Percentiles rank a stretch among this genome's conserved stretches.
phyloP scores from a whole-genome alignment of 1,140 invertebrate species.

The Macrobrachium rosenbergii region DNA sequence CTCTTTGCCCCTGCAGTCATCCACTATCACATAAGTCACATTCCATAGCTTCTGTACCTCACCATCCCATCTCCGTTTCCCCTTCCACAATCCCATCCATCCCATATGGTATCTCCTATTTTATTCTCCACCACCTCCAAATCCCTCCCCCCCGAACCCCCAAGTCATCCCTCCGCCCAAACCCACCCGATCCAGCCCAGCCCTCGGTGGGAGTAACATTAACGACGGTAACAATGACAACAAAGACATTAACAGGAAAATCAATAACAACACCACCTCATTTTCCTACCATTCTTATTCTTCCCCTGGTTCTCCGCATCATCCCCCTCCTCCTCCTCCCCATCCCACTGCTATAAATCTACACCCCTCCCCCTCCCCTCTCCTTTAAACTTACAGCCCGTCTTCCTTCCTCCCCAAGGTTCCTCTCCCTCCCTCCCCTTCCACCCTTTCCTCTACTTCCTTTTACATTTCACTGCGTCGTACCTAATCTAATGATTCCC shows the following conservation, averaged over 20 bases:
- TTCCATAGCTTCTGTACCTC: not conserved
- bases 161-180: not conserved
- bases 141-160: constrained; percentile 1
- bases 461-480: not conserved
- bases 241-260: not conserved
- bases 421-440: not conserved
- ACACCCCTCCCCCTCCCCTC: not conserved
- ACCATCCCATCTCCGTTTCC: not conserved
- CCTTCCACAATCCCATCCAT: not conserved
- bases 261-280: constrained; percentile 14
- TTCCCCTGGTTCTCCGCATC: not conserved
- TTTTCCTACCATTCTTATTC: not conserved
- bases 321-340: not conserved
- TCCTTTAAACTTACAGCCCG: not conserved
- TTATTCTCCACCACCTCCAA: not conserved
- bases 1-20: constrained; percentile 16
- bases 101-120: not conserved
- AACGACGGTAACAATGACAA: no score
- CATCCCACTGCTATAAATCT: not conserved
- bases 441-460: not conserved
- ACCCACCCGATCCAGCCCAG: not conserved
- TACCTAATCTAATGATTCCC: not conserved
- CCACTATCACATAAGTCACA: not conserved
- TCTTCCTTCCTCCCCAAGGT: not conserved
- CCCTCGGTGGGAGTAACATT: not conserved